Evolutionary conservation across 92 coral and sea anemone species (phyloP).

Genomic region (Ricordea florida): DNA sequence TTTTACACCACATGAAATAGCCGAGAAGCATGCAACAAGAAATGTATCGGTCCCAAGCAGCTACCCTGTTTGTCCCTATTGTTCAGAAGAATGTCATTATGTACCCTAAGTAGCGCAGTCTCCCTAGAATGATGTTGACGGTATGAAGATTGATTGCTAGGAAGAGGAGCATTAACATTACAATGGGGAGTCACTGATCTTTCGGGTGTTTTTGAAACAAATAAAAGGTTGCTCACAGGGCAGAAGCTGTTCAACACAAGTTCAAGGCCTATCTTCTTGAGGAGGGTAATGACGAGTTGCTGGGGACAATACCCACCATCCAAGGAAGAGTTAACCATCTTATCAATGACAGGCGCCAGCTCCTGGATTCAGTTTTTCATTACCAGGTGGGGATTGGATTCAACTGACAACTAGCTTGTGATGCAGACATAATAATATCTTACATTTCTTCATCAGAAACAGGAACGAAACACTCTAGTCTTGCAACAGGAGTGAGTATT

Average conservation of each 20-base stretch:
- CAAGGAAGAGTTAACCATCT: slow-evolving; percentile 22
- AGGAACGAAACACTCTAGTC: not conserved
- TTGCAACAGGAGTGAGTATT: slow-evolving; percentile 4
- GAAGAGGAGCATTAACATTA: slow-evolving; percentile 5
- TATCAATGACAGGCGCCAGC: slow-evolving; percentile 2
- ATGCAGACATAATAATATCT: not conserved
- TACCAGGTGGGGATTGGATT: not conserved
- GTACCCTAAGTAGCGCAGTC: slow-evolving; percentile 24
- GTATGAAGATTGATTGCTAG: slow-evolving; percentile 44
- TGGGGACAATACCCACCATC: slow-evolving; percentile 13
- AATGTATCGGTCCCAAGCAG: not conserved
- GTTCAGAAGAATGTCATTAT: slow-evolving; percentile 22
- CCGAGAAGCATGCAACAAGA: too few species aligned
- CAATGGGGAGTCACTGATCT: slow-evolving; percentile 28
- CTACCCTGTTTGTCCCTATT: slow-evolving; percentile 19
- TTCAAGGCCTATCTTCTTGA: not conserved
- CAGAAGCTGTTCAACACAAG: slow-evolving; percentile 17
- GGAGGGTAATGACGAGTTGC: not conserved
- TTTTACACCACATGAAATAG: too few species aligned
- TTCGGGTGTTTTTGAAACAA: slow-evolving; percentile 25
- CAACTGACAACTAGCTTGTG: not conserved
- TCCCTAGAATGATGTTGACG: slow-evolving; percentile 33
- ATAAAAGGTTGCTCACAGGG: slow-evolving; percentile 8
- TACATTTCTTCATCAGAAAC: not conserved
- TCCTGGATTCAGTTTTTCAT: not conserved